These are phyloP conservation scores for Megaceryle alcyon DNA, from an alignment of 2,797 vertebrate species.

Conservation along the genomic window DNA sequence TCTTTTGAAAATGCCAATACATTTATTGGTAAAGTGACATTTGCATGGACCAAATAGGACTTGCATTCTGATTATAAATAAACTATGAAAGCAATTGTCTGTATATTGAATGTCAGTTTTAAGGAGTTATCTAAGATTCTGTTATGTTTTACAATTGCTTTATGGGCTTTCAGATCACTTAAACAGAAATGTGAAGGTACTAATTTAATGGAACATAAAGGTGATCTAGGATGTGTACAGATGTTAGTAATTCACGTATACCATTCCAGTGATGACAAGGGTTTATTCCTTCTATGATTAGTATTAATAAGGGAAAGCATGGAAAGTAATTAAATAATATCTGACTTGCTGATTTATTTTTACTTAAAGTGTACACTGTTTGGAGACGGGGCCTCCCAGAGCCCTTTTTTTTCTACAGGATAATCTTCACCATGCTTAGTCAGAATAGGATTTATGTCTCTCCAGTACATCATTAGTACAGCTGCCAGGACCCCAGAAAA, in stretches of 20 bases:
- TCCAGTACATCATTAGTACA: not conserved
- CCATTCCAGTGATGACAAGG: not conserved
- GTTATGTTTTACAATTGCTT: not conserved
- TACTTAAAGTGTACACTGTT: not conserved
- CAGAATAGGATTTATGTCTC: not conserved
- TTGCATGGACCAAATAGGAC: not conserved
- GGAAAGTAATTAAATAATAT: not conserved
- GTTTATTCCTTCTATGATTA: not conserved
- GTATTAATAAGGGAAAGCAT: not conserved
- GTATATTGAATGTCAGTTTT: not conserved
- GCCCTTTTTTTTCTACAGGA: not conserved
- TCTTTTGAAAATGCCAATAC: not conserved
- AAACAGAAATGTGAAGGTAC: not conserved
- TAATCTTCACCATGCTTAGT: not conserved
- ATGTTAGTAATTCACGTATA: not conserved
- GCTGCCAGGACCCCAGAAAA: not conserved
- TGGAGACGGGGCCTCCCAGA: not conserved
- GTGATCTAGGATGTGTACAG: not conserved
- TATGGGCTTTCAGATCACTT: not conserved
- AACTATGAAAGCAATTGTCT: not conserved
- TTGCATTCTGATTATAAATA: not conserved
- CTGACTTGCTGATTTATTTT: not conserved
- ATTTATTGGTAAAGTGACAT: not conserved
- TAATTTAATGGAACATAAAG: not conserved
- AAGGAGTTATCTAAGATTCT: not conserved